Conservation (phyloP, 2,113 vertebrate genomes). For the Ahaetulla prasina region DNA sequence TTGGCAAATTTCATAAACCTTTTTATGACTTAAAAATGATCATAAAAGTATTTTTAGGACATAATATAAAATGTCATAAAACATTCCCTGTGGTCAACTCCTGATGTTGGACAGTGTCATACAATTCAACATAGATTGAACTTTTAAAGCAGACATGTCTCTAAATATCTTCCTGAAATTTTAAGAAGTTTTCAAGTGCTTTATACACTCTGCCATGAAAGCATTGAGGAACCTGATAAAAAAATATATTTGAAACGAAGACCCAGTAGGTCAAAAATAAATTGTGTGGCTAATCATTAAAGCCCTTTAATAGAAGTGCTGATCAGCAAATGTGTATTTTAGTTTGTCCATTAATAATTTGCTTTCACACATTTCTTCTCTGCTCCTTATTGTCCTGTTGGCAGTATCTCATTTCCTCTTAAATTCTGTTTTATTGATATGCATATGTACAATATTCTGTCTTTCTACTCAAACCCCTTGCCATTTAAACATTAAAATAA, state of each 20-base stretch:
- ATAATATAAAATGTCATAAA: background rate
- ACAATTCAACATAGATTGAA: background rate
- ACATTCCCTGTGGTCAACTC: background rate
- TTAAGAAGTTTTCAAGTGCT: background rate
- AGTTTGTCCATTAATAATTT: background rate
- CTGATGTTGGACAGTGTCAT: background rate
- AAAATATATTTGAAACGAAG: background rate
- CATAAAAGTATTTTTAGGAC: background rate
- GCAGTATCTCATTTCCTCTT: background rate
- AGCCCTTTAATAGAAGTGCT: background rate
- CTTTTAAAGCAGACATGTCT: background rate
- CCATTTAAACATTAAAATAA: background rate
- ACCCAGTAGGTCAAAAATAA: too few relatives aligned
- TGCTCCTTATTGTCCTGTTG: background rate
- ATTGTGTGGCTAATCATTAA: too few relatives aligned
- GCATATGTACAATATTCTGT: background rate
- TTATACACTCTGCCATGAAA: background rate
- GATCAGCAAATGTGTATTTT: background rate
- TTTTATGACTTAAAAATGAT: background rate
- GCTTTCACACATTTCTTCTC: background rate
- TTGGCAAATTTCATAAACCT: background rate
- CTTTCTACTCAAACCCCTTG: background rate
- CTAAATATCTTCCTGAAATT: background rate
- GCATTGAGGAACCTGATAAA: background rate
- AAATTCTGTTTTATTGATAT: background rate